Conservation (phyloP, 2,797 vertebrate genomes). For the Linurgus olivaceus region DNA sequence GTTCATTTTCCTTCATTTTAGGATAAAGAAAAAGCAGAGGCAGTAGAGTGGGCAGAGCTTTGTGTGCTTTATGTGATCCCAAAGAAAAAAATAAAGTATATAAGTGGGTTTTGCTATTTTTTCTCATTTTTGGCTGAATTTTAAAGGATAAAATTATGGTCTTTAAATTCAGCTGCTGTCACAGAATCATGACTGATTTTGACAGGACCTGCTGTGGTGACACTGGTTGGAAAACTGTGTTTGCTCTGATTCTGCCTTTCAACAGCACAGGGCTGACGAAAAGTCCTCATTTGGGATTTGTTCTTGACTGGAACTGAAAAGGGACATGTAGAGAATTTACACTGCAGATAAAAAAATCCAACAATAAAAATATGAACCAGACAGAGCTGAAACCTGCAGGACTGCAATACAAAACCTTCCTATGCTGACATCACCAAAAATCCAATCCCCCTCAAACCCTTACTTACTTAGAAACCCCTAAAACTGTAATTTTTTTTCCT, state of each 20-base stretch:
- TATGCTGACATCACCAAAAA: neutral
- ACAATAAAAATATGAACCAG: neutral
- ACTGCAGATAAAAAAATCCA: neutral
- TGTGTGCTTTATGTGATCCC: neutral
- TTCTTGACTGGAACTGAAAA: neutral
- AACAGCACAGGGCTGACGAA: neutral
- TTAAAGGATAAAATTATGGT: neutral
- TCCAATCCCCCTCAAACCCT: accelerated
- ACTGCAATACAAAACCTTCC: neutral
- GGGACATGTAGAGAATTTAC: neutral
- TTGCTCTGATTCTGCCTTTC: neutral
- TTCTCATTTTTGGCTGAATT: neutral
- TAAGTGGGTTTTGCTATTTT: neutral
- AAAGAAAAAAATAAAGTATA: neutral
- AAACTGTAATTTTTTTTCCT: neutral
- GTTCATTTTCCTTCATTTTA: neutral
- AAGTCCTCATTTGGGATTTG: neutral
- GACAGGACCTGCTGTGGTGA: neutral
- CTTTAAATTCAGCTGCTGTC: neutral
- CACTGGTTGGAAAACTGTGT: neutral
- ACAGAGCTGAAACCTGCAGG: neutral
- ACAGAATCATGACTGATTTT: neutral
- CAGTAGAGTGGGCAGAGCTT: neutral
- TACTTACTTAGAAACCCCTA: neutral
- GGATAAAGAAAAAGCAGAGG: neutral